Percentiles rank a stretch among this genome's conserved stretches.
Evolutionary conservation across 2,888 invertebrate species (phyloP).

Genomic region (Biston betularia): DNA sequence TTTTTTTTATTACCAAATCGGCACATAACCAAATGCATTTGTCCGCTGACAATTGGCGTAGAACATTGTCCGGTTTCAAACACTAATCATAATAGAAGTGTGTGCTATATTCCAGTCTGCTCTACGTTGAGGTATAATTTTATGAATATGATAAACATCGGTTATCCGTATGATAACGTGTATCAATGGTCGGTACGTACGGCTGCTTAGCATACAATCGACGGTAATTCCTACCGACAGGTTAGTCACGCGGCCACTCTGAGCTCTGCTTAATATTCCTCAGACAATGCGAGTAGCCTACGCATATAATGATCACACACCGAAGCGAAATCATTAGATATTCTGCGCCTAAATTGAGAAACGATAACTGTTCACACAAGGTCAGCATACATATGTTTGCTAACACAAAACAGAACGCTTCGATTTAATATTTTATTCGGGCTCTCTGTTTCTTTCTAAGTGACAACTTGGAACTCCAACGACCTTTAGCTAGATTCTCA

Average conservation of each 20-base stretch:
- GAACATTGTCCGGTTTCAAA: too few relatives aligned
- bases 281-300: conserved; percentile 64
- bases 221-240: conserved; percentile 74
- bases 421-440: conserved; percentile 38
- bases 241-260: conserved; percentile 79
- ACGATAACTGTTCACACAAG: conserved; percentile 81
- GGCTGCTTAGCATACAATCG: conserved; percentile 80
- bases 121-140: conserved; percentile 23
- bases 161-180: conserved; percentile 39
- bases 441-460: conserved; percentile 38
- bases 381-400: conserved; percentile 72
- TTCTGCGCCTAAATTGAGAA: conserved; percentile 63
- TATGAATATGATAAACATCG: conserved; percentile 37
- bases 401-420: conserved; percentile 67
- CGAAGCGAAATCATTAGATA: conserved; percentile 55
- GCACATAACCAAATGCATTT: too few relatives aligned
- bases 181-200: conserved; percentile 53
- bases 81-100: conserved; percentile 2
- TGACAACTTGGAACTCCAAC: conserved; percentile 28
- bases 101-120: conserved; percentile 19
- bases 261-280: conserved; percentile 75
- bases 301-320: conserved; percentile 70
- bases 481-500: conserved; percentile 31
- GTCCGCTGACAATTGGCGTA: too few relatives aligned
- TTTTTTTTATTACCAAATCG: too few relatives aligned